Evolutionary conservation across 2,113 vertebrate species (phyloP).

Genomic region (Condylura cristata): DNA sequence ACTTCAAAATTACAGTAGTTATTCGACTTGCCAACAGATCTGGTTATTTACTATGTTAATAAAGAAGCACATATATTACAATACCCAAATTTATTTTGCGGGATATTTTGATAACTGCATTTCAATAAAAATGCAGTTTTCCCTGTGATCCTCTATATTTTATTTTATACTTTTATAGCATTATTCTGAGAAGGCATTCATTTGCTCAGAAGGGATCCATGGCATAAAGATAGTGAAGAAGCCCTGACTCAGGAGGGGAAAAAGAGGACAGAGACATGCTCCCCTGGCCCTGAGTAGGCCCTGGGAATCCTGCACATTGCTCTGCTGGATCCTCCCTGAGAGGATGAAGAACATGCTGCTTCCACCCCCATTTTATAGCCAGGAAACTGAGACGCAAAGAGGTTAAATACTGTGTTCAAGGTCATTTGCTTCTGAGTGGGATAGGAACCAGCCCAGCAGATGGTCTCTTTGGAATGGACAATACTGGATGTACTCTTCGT

Average conservation of each 20-base stretch:
- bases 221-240: background rate
- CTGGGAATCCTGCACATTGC: background rate
- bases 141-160: background rate
- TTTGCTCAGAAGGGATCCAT: background rate
- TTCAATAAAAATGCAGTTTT: slow-evolving; percentile 68
- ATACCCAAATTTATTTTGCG: slow-evolving; percentile 15
- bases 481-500: background rate
- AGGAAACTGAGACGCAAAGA: background rate
- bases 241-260: background rate
- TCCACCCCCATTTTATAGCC: background rate
- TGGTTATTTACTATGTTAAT: slow-evolving; percentile 72
- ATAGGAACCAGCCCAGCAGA: background rate
- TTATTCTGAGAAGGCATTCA: slow-evolving; percentile 30
- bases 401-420: background rate
- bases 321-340: background rate
- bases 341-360: background rate
- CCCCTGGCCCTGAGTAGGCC: background rate
- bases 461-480: background rate
- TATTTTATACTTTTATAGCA: background rate
- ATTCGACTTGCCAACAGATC: slow-evolving; percentile 47
- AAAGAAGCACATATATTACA: slow-evolving; percentile 64
- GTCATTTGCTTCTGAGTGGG: background rate
- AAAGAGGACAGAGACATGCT: rapidly evolving
- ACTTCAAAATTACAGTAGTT: slow-evolving; percentile 64
- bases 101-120: slow-evolving; percentile 57